Evolutionary conservation across 2,797 vertebrate genomes (phyloP).

Genomic region (Eulemur rubriventer): DNA sequence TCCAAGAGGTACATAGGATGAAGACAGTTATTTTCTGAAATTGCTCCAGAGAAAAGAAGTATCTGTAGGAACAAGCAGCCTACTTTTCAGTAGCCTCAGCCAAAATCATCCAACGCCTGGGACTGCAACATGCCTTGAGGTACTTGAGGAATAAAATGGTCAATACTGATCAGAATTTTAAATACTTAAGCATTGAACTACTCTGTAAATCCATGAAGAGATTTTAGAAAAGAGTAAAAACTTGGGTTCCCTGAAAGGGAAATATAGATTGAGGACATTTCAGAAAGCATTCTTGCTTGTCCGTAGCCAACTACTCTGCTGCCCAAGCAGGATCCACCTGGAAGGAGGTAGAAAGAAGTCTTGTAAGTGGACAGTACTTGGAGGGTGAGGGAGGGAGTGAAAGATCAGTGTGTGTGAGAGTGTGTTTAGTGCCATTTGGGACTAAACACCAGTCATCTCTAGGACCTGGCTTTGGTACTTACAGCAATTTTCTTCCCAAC

Average conservation of each 20-base stretch:
- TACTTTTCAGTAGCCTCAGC: neutral
- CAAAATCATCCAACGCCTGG: neutral
- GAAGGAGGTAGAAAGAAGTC: neutral
- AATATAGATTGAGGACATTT: neutral
- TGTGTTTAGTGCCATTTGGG: neutral
- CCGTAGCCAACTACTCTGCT: neutral
- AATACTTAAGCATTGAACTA: neutral
- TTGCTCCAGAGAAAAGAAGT: neutral
- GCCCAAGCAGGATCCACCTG: neutral
- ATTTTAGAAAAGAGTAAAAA: conserved; percentile 20
- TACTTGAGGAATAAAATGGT: neutral
- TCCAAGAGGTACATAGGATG: neutral
- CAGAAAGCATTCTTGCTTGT: neutral
- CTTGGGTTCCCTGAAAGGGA: neutral
- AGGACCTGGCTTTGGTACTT: neutral
- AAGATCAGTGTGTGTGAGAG: neutral
- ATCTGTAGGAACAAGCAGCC: neutral
- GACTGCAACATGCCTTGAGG: neutral
- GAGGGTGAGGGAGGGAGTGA: neutral
- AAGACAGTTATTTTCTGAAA: neutral
- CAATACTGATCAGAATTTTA: neutral
- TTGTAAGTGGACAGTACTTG: neutral
- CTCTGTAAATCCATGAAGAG: neutral
- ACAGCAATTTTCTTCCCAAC: neutral
- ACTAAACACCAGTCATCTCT: neutral